A percentile compares a stretch with the other conserved stretches of the same genome.
Evolutionary conservation across 2,888 invertebrate genomes (phyloP).

Genomic region (Odontomyia ornata): DNA sequence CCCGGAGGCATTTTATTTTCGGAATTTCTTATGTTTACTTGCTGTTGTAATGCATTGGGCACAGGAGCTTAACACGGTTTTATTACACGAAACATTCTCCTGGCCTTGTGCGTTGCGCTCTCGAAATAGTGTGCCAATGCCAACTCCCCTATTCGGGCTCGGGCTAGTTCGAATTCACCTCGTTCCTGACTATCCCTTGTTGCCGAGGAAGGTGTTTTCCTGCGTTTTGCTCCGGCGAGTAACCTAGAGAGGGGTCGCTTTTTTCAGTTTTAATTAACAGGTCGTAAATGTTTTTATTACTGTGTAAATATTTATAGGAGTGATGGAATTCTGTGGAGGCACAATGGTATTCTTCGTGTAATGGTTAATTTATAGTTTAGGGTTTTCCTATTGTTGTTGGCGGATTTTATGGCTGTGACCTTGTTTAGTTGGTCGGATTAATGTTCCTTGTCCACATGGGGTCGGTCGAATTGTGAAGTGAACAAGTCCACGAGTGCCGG

Average conservation of each 20-base stretch:
- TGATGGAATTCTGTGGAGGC: constrained; percentile 31
- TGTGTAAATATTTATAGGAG: constrained; percentile 47
- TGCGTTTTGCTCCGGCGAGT: background rate
- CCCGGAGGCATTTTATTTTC: background rate
- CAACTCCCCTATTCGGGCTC: background rate
- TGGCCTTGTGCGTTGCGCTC: background rate
- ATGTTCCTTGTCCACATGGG: constrained; percentile 37
- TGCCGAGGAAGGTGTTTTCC: constrained; percentile 22
- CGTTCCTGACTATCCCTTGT: background rate
- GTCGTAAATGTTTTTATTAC: constrained; percentile 47
- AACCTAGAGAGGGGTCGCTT: constrained; percentile 1
- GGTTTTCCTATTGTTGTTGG: constrained; percentile 33
- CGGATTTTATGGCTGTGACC: constrained; percentile 34
- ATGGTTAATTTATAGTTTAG: constrained; percentile 44
- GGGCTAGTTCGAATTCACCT: background rate
- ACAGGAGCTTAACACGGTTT: background rate
- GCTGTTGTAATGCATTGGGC: background rate
- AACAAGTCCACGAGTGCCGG: background rate
- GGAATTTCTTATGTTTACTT: background rate
- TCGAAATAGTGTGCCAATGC: background rate
- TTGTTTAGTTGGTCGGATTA: constrained; percentile 40
- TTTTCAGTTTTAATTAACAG: constrained; percentile 46
- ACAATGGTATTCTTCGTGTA: constrained; percentile 36
- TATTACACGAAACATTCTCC: constrained; percentile 11
- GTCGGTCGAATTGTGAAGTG: background rate